Evolutionary conservation across 2,888 invertebrate species (phyloP).

Genomic region (Lasioglossum villosulum): DNA sequence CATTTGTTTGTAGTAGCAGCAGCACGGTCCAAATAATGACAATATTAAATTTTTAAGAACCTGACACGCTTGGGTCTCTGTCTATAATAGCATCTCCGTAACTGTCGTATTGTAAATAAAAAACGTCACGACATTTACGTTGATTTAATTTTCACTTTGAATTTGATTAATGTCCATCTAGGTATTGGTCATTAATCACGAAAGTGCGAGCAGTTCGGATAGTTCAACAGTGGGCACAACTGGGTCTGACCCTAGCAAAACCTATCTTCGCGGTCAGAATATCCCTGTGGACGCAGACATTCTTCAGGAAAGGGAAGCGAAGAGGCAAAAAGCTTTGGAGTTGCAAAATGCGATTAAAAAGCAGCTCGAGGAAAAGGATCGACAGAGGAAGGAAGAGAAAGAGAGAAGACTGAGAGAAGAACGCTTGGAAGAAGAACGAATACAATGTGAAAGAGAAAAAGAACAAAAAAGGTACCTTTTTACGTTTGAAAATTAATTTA

Average conservation of each 20-base stretch:
- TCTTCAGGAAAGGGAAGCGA: slow-evolving; percentile 92
- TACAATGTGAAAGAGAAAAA: slow-evolving; percentile 89
- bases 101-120: no score
- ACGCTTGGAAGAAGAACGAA: slow-evolving; percentile 91
- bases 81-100: no score
- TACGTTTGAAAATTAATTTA: neutral
- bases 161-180: slow-evolving; percentile 65
- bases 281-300: slow-evolving; percentile 92
- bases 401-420: slow-evolving; percentile 92
- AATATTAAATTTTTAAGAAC: neutral
- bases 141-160: no score
- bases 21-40: neutral
- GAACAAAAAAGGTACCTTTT: slow-evolving; percentile 76
- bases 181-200: slow-evolving; percentile 87
- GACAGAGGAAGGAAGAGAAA: slow-evolving; percentile 90
- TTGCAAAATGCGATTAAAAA: slow-evolving; percentile 94
- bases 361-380: slow-evolving; percentile 94
- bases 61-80: no score
- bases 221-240: slow-evolving; percentile 80
- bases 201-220: slow-evolving; percentile 81
- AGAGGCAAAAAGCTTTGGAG: slow-evolving; percentile 93
- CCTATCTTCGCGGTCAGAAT: slow-evolving; percentile 94
- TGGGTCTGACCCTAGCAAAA: slow-evolving; percentile 85
- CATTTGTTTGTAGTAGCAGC: neutral
- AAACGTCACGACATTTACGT: no score